Conservation (phyloP, 2,888 invertebrate species). For the Aphodius granarius region DNA sequence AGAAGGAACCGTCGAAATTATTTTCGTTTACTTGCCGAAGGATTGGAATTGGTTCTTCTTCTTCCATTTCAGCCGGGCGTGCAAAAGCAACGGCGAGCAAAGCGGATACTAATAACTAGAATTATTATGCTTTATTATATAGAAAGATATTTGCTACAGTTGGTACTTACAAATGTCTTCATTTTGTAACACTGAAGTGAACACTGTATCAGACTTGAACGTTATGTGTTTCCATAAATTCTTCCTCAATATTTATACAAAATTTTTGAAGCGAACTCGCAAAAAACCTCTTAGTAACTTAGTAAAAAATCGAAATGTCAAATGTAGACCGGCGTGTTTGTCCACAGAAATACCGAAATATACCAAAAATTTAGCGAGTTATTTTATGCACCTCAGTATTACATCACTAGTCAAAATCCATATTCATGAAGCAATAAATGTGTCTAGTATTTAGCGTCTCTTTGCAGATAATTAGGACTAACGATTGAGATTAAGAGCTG, state of each 20-base stretch:
- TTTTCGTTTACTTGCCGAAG: slow-evolving; percentile 49
- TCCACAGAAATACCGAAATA: not conserved
- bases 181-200: too few relatives aligned
- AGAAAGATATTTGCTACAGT: too few relatives aligned
- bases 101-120: slow-evolving; percentile 39
- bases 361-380: not conserved
- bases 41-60: slow-evolving; percentile 43
- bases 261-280: too few relatives aligned
- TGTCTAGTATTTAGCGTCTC: not conserved
- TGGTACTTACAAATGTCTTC: too few relatives aligned
- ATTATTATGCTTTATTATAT: too few relatives aligned
- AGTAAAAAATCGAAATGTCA: not conserved
- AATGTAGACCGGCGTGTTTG: not conserved
- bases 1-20: slow-evolving; percentile 56
- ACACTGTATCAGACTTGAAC: too few relatives aligned
- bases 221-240: too few relatives aligned
- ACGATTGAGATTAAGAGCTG: not conserved
- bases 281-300: not conserved
- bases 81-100: slow-evolving; percentile 39
- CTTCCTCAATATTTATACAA: too few relatives aligned
- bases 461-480: not conserved
- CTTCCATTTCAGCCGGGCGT: slow-evolving; percentile 29
- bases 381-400: not conserved
- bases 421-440: not conserved
- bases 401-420: not conserved